Conservation (phyloP, 2,888 invertebrate species). For the Chrysopilus asiliformis region DNA sequence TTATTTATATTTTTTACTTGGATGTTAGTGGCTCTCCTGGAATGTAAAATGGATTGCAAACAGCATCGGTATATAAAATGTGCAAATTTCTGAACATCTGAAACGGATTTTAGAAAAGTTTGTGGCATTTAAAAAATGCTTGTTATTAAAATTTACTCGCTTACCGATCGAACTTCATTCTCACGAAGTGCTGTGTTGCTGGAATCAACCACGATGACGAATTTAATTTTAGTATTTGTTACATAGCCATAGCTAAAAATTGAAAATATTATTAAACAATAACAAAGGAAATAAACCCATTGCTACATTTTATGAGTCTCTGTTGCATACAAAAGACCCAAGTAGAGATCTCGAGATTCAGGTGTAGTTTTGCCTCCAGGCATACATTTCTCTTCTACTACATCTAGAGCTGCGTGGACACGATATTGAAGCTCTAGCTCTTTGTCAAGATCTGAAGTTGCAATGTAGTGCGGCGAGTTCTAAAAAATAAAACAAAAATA, state of each 20-base stretch:
- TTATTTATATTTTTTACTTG: constrained; percentile 28
- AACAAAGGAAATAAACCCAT: constrained; percentile 1
- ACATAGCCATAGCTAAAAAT: constrained; percentile 77
- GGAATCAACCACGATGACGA: constrained; percentile 84
- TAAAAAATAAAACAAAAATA: constrained; percentile 34
- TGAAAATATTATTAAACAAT: constrained; percentile 1
- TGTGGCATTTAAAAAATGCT: background rate
- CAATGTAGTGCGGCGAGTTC: constrained; percentile 88
- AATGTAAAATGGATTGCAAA: constrained; percentile 93
- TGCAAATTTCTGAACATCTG: constrained; percentile 85
- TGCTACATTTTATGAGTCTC: constrained; percentile 93
- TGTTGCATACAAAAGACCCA: constrained; percentile 82
- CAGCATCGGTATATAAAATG: constrained; percentile 80
- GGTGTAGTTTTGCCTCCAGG: constrained; percentile 46
- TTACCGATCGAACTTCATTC: constrained; percentile 84
- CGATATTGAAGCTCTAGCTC: constrained; percentile 86
- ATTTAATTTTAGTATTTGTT: constrained; percentile 92
- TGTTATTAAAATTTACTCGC: constrained; percentile 8
- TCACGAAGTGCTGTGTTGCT: constrained; percentile 77
- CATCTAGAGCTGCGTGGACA: constrained; percentile 61
- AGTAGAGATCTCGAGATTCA: constrained; percentile 77
- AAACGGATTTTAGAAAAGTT: constrained; percentile 7
- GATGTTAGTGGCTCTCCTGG: constrained; percentile 83
- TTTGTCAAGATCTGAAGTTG: constrained; percentile 59
- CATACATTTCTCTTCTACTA: constrained; percentile 35